These are phyloP conservation scores for Lipophrys pholis DNA, from an alignment of 2,113 vertebrate species.

Conservation along the genomic window DNA sequence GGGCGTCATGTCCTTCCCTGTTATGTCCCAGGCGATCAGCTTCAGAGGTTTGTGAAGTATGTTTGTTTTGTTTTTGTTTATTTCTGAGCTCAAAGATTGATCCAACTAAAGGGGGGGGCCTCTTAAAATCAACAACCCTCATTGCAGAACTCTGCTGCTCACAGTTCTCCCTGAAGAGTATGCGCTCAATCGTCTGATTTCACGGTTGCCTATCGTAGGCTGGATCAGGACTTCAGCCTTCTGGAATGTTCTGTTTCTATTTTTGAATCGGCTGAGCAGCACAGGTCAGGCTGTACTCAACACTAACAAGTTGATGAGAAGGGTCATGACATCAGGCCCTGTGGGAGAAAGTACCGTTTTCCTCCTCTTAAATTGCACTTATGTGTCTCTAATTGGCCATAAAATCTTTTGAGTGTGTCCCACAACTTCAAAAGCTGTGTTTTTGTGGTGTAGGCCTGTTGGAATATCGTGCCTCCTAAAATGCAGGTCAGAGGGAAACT, in stretches of 20 bases:
- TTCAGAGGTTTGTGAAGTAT: slow-evolving; percentile 42
- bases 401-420: neutral
- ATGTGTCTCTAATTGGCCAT: slow-evolving; percentile 21
- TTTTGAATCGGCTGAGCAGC: slow-evolving; percentile 56
- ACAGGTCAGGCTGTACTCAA: slow-evolving; percentile 41
- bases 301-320: slow-evolving; percentile 8
- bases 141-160: slow-evolving; percentile 5
- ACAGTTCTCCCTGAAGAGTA: neutral
- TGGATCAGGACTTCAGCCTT: slow-evolving; percentile 54
- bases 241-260: slow-evolving; percentile 22
- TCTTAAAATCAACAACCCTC: slow-evolving; percentile 24
- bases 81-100: slow-evolving; percentile 31
- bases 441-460: slow-evolving; percentile 65
- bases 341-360: neutral
- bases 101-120: slow-evolving; percentile 20
- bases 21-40: neutral
- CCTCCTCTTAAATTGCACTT: neutral
- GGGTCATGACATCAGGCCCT: neutral
- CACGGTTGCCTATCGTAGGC: slow-evolving; percentile 36
- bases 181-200: no score
- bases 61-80: no score
- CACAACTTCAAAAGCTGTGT: neutral
- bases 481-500: neutral
- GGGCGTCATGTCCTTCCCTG: neutral
- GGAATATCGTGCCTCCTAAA: slow-evolving; percentile 4